These are phyloP conservation scores for Drosophila punjabiensis DNA, from an alignment of 1,140 invertebrate genomes.

Conservation along the genomic window DNA sequence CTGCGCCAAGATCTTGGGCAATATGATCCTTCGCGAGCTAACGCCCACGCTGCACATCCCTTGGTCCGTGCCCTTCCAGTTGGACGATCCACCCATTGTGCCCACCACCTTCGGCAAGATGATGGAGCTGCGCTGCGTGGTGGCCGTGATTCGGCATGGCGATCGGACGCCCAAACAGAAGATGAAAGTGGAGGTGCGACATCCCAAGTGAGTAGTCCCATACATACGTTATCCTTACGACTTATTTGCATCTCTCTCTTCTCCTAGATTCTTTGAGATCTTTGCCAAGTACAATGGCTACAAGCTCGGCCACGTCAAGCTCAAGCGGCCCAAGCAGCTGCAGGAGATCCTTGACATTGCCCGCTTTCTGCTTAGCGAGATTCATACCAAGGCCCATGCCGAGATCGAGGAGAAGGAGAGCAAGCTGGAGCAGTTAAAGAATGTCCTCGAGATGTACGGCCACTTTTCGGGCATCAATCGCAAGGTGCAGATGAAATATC, in stretches of 20 bases:
- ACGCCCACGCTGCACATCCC: constrained; percentile 98
- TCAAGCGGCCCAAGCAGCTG: constrained; percentile 98
- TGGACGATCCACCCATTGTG: constrained; percentile 99
- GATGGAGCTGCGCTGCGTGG: constrained; percentile 99
- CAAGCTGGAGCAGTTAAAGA: constrained; percentile 98
- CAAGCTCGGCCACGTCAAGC: constrained; percentile 97
- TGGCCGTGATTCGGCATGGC: constrained; percentile 99
- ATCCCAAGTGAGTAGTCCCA: constrained; percentile 97
- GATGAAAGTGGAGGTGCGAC: constrained; percentile 99
- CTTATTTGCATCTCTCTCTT: neutral
- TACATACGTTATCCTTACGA: too few relatives aligned
- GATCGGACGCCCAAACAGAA: constrained; percentile 99
- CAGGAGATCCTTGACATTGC: constrained; percentile 99
- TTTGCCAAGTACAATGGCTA: constrained; percentile 99
- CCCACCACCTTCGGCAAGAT: constrained; percentile 99
- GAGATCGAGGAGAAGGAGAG: constrained; percentile 99
- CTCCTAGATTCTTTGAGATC: constrained; percentile 97
- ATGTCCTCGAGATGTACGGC: constrained; percentile 99
- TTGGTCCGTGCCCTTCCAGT: constrained; percentile 97
- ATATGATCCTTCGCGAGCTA: constrained; percentile 95
- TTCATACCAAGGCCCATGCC: constrained; percentile 93
- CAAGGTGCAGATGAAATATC: constrained; percentile 99
- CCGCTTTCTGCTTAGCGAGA: constrained; percentile 94
- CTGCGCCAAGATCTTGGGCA: constrained; percentile 98
- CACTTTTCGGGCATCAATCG: constrained; percentile 99